Conservation (phyloP, 64 coral and sea anemone genomes). For the Cladopsammia gracilis region DNA sequence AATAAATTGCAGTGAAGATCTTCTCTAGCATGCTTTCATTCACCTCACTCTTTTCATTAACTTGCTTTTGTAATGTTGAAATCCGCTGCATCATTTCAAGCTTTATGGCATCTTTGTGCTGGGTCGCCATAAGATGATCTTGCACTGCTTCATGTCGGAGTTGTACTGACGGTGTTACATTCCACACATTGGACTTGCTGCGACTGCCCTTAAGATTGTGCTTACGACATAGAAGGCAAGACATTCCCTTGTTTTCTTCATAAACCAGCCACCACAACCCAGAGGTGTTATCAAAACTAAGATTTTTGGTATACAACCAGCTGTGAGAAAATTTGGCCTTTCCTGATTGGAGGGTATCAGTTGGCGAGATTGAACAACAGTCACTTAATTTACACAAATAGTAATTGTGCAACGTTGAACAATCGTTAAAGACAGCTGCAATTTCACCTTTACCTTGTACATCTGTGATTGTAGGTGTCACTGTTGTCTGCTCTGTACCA, state of each 20-base stretch:
- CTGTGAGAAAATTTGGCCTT: slow-evolving; percentile 63
- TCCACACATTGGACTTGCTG: too few relatives aligned
- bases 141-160: not conserved
- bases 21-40: not conserved
- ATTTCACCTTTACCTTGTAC: slow-evolving; percentile 70
- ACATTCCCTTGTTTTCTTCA: slow-evolving; percentile 3
- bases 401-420: slow-evolving; percentile 20
- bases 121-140: not conserved
- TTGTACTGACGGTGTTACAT: not conserved
- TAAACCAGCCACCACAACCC: slow-evolving; percentile 20
- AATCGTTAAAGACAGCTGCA: slow-evolving; percentile 46
- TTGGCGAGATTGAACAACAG: slow-evolving; percentile 63
- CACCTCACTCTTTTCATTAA: not conserved
- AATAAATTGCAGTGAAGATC: too few relatives aligned
- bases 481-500: slow-evolving; percentile 67
- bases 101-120: not conserved
- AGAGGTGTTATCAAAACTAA: slow-evolving; percentile 56
- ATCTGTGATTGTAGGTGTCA: slow-evolving; percentile 69
- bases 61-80: slow-evolving; percentile 1
- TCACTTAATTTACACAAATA: slow-evolving; percentile 71
- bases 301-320: slow-evolving; percentile 39
- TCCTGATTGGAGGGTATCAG: slow-evolving; percentile 23
- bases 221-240: slow-evolving; percentile 34
- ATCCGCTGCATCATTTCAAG: slow-evolving; percentile 10
- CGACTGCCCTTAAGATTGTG: slow-evolving; percentile 13